Base-by-base conservation (phyloP, 1,140 invertebrate species). In the Uloborus diversus region DNA sequence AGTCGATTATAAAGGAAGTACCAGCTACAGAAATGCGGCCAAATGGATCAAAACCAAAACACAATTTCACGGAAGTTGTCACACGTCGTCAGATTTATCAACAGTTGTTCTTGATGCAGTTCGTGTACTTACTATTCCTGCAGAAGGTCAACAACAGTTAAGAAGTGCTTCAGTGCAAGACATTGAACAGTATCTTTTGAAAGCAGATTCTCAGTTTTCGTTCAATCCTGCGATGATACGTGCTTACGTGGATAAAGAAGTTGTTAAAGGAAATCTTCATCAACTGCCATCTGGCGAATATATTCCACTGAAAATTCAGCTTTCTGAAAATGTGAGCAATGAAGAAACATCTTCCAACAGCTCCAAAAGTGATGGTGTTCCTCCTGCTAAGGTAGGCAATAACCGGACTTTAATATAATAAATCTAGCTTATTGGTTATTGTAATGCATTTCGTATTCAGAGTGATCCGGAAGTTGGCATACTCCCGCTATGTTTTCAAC, bases 1-100 rank as follows among this genome's bases (percentile, higher is more conserved):
- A 89, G 94, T 95, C 4, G 93, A 94, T 83, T 95, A 94, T 86
- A 95, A 95, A 87, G 93, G 93, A 81, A 93, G 90, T 86, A 92
- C 91, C 57, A 94, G 92, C 86, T 95, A 94, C 83, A 88, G 94
- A 82, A 94, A 94, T 87, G 93, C 93, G 9, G 90, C 85, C 11
- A 88, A 87, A 83, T 88, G 85, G 83, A 91, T 81, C 90, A 92
- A 70, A 37, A 82, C 47, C 25, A 71, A 70, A 27, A 81, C 57
- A 2, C 65, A 65, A 5, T 53, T 61, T 33, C 42, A 80, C 28
- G 83, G 82, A 25, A 79, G 83, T n/a, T 84, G 85, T 1, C 81
- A 84, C 9, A 87, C 86, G 81, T 85, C 85, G 25, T 84, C 79
- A 51, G 59, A 84, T 25, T 79, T 84, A 5, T 84, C 82, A 30